Evolutionary conservation across 2,888 invertebrate genomes (phyloP).

Genomic region (Blastobasis lacticolella): DNA sequence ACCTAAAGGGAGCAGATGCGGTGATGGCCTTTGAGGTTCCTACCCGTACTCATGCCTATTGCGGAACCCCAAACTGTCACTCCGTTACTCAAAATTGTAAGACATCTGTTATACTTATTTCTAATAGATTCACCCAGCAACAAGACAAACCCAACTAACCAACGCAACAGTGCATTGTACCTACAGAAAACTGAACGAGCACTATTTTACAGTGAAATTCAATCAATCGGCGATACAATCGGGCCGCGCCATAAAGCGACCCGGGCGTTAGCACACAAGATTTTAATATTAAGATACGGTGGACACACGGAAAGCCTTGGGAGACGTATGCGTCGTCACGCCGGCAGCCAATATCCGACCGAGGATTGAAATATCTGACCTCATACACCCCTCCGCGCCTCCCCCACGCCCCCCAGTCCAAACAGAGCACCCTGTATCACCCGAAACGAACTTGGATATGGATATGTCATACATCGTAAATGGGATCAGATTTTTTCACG

Average conservation of each 20-base stretch:
- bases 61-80: too few species aligned
- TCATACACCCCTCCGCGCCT: conserved; percentile 23
- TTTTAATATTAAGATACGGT: conserved; percentile 65
- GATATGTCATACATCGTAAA: conserved; percentile 8
- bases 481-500: neutral
- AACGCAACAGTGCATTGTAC: too few species aligned
- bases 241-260: conserved; percentile 27
- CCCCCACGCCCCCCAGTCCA: conserved; percentile 4
- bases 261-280: conserved; percentile 47
- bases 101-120: too few species aligned
- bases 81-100: too few species aligned
- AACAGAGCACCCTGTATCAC: neutral
- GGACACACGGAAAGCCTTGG: conserved; percentile 36
- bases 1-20: too few species aligned
- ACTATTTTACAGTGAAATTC: too few species aligned
- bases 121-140: too few species aligned
- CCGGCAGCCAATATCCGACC: conserved; percentile 66
- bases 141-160: too few species aligned
- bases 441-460: neutral
- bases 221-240: too few species aligned
- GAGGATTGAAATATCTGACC: conserved; percentile 73
- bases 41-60: too few species aligned
- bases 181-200: too few species aligned
- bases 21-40: too few species aligned
- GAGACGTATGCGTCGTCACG: conserved; percentile 70